These are phyloP conservation scores for Carterocephalus palaemon DNA, from an alignment of 2,888 invertebrate species.

Conservation along the genomic window DNA sequence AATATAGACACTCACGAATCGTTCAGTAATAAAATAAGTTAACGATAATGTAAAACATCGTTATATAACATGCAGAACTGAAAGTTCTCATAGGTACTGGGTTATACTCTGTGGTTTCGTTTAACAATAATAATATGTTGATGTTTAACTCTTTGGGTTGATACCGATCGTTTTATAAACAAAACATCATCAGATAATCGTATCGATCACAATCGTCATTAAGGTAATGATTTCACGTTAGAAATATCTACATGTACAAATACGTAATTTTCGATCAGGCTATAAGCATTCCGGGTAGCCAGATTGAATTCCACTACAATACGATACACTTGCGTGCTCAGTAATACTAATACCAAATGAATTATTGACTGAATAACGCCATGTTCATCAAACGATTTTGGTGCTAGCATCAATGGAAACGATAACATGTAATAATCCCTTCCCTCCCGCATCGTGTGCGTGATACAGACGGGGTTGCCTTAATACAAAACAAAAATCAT, in stretches of 20 bases:
- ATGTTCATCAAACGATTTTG: conserved; percentile 57
- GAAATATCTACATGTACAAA: conserved; percentile 26
- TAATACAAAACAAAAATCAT: conserved; percentile 50
- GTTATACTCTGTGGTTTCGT: too few species aligned
- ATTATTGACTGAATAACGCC: conserved; percentile 67
- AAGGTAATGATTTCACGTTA: conserved; percentile 36
- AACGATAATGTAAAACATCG: too few species aligned
- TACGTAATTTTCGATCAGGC: conserved; percentile 45
- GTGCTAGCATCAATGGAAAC: conserved; percentile 58
- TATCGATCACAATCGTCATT: conserved; percentile 42
- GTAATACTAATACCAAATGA: conserved; percentile 64
- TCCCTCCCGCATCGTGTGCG: conserved; percentile 55
- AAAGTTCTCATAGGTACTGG: too few species aligned
- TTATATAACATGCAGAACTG: too few species aligned
- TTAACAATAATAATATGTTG: too few species aligned
- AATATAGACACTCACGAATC: too few species aligned
- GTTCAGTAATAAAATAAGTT: too few species aligned
- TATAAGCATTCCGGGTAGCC: conserved; percentile 44
- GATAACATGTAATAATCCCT: conserved; percentile 54
- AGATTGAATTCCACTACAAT: conserved; percentile 42
- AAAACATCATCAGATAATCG: conserved; percentile 30
- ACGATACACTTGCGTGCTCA: conserved; percentile 57
- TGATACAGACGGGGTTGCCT: conserved; percentile 63
- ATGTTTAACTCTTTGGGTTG: too few species aligned
- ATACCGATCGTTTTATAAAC: conserved; percentile 41